These are phyloP conservation scores for Drosophila eugracilis DNA, from an alignment of 1,140 invertebrate species.

Conservation along the genomic window DNA sequence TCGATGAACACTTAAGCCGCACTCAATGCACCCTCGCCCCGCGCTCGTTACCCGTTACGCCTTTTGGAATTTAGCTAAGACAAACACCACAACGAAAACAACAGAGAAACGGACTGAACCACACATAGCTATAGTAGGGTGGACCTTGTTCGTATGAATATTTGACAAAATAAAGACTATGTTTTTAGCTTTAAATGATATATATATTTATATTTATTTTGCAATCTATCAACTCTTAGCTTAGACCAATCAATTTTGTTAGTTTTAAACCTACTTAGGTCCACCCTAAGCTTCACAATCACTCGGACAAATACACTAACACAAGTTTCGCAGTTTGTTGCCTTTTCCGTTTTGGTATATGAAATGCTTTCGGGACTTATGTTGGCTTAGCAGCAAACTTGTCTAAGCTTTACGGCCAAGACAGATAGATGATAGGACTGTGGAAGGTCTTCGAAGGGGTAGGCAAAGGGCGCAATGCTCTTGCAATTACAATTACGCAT, in stretches of 20 bases:
- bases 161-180: too few species aligned
- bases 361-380: constrained; percentile 80
- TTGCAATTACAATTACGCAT: constrained; percentile 79
- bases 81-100: constrained; percentile 80
- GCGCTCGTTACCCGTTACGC: constrained; percentile 75
- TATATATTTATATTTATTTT: too few species aligned
- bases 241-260: too few species aligned
- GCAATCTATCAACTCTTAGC: too few species aligned
- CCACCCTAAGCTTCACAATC: constrained; percentile 14
- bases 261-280: not conserved
- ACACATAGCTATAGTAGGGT: constrained; percentile 9
- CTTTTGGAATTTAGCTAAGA: constrained; percentile 81
- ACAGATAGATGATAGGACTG: constrained; percentile 9
- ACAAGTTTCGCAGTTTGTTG: constrained; percentile 73
- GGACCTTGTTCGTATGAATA: not conserved
- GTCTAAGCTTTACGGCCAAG: constrained; percentile 62
- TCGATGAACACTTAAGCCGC: constrained; percentile 82
- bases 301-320: constrained; percentile 47
- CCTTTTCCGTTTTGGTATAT: constrained; percentile 70
- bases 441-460: not conserved
- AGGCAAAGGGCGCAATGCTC: constrained; percentile 17
- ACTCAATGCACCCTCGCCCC: constrained; percentile 75
- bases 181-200: too few species aligned
- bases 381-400: constrained; percentile 81
- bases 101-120: constrained; percentile 56